A percentile compares a stretch with the other conserved stretches of the same genome.
Evolutionary conservation across 92 coral and sea anemone species (phyloP).

Genomic region (Zoanthus sociatus): DNA sequence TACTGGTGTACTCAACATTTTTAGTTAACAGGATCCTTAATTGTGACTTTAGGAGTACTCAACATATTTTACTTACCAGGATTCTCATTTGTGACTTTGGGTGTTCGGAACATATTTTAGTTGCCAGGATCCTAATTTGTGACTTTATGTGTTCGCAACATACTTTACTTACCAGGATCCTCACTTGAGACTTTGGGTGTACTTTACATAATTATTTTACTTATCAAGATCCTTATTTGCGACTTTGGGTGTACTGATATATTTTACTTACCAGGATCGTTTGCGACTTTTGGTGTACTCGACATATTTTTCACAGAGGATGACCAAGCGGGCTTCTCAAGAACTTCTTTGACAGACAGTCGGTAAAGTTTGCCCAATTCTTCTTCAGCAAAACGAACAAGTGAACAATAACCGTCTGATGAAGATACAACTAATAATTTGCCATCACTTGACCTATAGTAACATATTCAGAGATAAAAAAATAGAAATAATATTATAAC

Average conservation of each 20-base stretch:
- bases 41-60: slow-evolving; percentile 15
- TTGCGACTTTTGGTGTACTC: slow-evolving; percentile 17
- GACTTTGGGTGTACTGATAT: not conserved
- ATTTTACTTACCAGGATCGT: not conserved
- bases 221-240: not conserved
- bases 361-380: slow-evolving; percentile 86
- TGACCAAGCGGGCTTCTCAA: slow-evolving; percentile 60
- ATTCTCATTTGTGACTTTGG: not conserved
- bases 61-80: not conserved
- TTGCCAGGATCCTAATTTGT: slow-evolving; percentile 6
- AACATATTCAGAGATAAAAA: not conserved
- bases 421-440: slow-evolving; percentile 83
- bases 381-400: slow-evolving; percentile 75
- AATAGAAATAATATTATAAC: not conserved
- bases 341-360: slow-evolving; percentile 70
- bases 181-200: too few species aligned
- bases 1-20: not conserved
- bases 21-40: not conserved
- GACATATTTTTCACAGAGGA: slow-evolving; percentile 13
- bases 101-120: not conserved
- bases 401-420: slow-evolving; percentile 93
- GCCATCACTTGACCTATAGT: slow-evolving; percentile 86
- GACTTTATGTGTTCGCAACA: slow-evolving; percentile 9
- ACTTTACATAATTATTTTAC: too few species aligned
- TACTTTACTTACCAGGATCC: not conserved